Percentiles rank a stretch among this genome's conserved stretches.
These are phyloP conservation scores for Kradibia gibbosae DNA, from an alignment of 1,140 invertebrate genomes.

Conservation along the genomic window DNA sequence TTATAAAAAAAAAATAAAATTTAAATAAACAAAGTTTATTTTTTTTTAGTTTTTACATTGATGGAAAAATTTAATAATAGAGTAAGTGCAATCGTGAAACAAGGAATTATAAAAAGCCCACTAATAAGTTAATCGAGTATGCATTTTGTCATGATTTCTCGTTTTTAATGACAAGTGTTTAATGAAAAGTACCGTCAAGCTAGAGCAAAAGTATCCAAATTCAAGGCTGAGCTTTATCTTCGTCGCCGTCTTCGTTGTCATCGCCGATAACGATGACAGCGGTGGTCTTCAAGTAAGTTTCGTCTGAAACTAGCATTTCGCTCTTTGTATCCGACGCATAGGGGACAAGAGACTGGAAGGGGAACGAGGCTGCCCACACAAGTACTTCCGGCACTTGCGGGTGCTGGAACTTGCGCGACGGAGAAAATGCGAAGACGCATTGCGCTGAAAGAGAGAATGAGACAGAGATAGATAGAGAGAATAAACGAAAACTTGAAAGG, in stretches of 20 bases:
- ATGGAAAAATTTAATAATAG: no score
- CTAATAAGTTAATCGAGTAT: not conserved
- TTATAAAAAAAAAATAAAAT: no score
- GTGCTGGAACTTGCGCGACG: slow-evolving; percentile 1
- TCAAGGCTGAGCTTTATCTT: not conserved
- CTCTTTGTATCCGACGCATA: slow-evolving; percentile 1
- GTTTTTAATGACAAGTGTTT: slow-evolving; percentile 30
- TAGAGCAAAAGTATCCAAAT: slow-evolving; percentile 9
- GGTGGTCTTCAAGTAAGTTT: slow-evolving; percentile 22
- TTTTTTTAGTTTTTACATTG: no score
- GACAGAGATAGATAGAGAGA: not conserved
- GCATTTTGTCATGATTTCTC: slow-evolving; percentile 15
- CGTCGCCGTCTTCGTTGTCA: not conserved
- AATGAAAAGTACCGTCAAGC: not conserved
- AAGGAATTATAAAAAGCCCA: not conserved
- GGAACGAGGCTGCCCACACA: not conserved
- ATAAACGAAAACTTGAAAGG: not conserved
- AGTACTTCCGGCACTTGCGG: slow-evolving; percentile 39
- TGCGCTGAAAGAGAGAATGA: not conserved
- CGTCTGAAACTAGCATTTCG: slow-evolving; percentile 6
- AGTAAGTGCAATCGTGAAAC: no score
- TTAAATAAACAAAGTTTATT: no score
- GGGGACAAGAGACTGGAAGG: not conserved
- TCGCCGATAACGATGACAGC: no score
- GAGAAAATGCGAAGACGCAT: not conserved